Evolutionary conservation across 2,113 vertebrate species (phyloP), one percentile per base, ranked within the genome.

Genomic region (Cinclus cinclus): DNA sequence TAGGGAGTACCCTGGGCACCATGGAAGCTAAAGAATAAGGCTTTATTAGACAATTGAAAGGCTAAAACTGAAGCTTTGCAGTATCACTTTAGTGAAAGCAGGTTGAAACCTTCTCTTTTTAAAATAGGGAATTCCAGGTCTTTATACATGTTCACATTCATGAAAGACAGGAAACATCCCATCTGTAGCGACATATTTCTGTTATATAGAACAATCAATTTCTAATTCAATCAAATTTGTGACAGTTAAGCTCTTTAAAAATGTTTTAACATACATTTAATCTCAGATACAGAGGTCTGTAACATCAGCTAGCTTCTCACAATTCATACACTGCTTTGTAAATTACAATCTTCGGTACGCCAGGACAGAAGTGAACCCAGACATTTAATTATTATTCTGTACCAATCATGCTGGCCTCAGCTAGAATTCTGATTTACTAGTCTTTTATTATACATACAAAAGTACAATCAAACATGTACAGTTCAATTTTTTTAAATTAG

Each of bases 341-440:
- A 90, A 94, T 92, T 79, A 77, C 71, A 84, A 12, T 84, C 73
- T 76, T 69, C 30, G 31, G 27, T 67, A 87, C 0, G 0, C 74
- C 55, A 83, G n/a, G 58, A 64, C 83, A 94, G 73, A 90, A 62
- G 69, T 17, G 31, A 91, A 77, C 62, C 59, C 42, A 87, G 89
- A 94, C 76, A 86, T 78, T 93, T 82, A 87, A 95, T 92, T 87
- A 87, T 83, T 95, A 90, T 60, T 85, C 50, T 70, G 50, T 65
- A 95, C 55, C 71, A 90, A 81, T 63, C 78, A 75, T 65, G 89
- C 80, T 87, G 69, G 83, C 65, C 75, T 95, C 93, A 87, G 89
- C 84, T 76, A 91, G 78, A 95, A 94, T 77, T 83, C 87, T 85
- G 81, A 95, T 92, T 95, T 91, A 91, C 73, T 89, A 53, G 39